Evolutionary conservation across 2,113 vertebrate species (phyloP).

Genomic region (Tangachromis dhanisi): DNA sequence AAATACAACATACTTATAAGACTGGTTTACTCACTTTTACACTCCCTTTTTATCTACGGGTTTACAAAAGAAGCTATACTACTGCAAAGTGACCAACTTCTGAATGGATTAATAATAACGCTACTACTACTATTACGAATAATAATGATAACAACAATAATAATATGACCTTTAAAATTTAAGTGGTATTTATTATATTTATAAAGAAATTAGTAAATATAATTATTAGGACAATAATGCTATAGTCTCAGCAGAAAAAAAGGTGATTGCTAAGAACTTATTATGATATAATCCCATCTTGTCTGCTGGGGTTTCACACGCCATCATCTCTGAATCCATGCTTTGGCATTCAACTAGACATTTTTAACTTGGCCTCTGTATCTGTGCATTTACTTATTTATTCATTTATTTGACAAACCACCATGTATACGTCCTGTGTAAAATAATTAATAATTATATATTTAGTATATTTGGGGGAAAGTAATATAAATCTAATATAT

Average conservation of each 20-base stretch:
- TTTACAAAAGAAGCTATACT: background rate
- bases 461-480: background rate
- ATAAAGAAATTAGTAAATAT: background rate
- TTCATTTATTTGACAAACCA: background rate
- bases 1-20: background rate
- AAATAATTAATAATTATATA: background rate
- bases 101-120: background rate
- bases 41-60: conserved; percentile 1
- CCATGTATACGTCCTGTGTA: background rate
- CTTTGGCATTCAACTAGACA: background rate
- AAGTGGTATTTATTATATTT: background rate
- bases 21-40: background rate
- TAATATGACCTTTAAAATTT: background rate
- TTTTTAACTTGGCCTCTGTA: background rate
- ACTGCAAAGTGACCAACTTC: background rate
- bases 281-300: background rate
- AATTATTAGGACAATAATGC: background rate
- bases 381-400: background rate
- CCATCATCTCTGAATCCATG: background rate
- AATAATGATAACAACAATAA: background rate
- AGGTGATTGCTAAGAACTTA: background rate
- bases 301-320: background rate
- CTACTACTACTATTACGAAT: background rate
- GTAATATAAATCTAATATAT: background rate
- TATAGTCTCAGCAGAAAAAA: background rate